Evolutionary conservation across 2,797 vertebrate genomes (phyloP).

Genomic region (Hyperoplus lanceolatus): DNA sequence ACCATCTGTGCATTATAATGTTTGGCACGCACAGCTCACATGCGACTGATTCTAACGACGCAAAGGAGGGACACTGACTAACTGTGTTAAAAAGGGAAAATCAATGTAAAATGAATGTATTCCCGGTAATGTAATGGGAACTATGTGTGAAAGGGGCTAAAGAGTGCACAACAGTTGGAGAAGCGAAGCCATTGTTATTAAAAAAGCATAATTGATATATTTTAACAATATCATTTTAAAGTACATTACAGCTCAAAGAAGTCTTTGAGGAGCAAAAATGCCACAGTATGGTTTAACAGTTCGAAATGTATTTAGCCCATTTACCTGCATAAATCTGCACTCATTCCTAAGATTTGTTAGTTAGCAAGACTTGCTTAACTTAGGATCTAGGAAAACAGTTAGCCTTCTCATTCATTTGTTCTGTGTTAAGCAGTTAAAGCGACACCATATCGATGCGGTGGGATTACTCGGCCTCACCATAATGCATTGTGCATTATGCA

Average conservation of each 20-base stretch:
- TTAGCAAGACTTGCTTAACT: neutral
- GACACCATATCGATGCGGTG: slow-evolving; percentile 9
- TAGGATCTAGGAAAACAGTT: neutral
- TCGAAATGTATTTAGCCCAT: neutral
- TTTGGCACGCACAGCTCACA: slow-evolving; percentile 44
- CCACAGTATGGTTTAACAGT: slow-evolving; percentile 3
- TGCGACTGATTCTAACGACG: slow-evolving; percentile 35
- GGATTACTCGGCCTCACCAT: slow-evolving; percentile 32
- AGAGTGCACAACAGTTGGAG: slow-evolving; percentile 35
- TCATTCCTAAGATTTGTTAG: neutral
- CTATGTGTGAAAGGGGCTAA: neutral
- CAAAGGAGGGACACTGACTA: slow-evolving; percentile 29
- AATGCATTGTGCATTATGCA: slow-evolving; percentile 29
- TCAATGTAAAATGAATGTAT: too few species aligned
- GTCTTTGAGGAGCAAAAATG: neutral
- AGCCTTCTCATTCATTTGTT: slow-evolving; percentile 14
- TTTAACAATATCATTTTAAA: neutral
- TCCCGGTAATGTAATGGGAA: too few species aligned
- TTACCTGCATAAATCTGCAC: neutral
- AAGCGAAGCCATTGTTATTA: slow-evolving; percentile 35
- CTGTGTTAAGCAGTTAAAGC: slow-evolving; percentile 24
- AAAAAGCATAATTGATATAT: slow-evolving; percentile 36
- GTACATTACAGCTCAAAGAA: too few species aligned
- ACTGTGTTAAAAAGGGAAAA: too few species aligned
- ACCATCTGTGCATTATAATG: slow-evolving; percentile 65